Evolutionary conservation across 2,113 vertebrate species (phyloP).

Genomic region (Cochlearius cochlearius): DNA sequence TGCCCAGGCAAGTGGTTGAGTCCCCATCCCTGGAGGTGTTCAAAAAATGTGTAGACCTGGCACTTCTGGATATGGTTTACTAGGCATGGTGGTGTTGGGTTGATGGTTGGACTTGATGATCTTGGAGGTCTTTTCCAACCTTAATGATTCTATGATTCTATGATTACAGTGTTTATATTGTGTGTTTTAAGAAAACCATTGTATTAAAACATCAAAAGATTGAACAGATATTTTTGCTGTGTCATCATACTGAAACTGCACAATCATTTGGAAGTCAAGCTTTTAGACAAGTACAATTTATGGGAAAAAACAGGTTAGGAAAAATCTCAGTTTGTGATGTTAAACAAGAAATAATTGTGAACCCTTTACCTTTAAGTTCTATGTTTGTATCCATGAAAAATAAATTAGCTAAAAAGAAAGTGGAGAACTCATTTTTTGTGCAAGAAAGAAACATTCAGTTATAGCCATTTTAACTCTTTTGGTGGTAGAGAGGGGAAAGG

Average conservation of each 20-base stretch:
- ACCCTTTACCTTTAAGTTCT: background rate
- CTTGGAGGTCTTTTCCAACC: too few relatives aligned
- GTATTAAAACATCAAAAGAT: background rate
- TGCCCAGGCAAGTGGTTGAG: too few relatives aligned
- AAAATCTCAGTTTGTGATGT: background rate
- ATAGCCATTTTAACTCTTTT: background rate
- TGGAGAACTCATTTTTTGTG: background rate
- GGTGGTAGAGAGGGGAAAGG: background rate
- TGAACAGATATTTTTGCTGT: background rate
- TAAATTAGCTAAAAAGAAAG: background rate
- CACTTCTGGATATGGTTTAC: too few relatives aligned
- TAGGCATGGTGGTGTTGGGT: too few relatives aligned
- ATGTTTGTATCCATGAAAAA: background rate
- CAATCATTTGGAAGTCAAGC: background rate
- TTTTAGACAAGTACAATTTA: background rate
- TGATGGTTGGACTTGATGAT: too few relatives aligned
- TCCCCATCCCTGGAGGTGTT: too few relatives aligned
- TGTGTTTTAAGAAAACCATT: background rate
- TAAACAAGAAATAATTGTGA: background rate
- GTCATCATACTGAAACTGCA: background rate
- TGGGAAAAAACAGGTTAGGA: background rate
- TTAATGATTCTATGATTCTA: too few relatives aligned
- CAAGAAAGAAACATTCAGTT: constrained; percentile 7
- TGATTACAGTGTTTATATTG: background rate
- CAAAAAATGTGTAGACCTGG: too few relatives aligned